Evolutionary conservation across 2,888 invertebrate genomes (phyloP).

Genomic region (Meteorus colon): DNA sequence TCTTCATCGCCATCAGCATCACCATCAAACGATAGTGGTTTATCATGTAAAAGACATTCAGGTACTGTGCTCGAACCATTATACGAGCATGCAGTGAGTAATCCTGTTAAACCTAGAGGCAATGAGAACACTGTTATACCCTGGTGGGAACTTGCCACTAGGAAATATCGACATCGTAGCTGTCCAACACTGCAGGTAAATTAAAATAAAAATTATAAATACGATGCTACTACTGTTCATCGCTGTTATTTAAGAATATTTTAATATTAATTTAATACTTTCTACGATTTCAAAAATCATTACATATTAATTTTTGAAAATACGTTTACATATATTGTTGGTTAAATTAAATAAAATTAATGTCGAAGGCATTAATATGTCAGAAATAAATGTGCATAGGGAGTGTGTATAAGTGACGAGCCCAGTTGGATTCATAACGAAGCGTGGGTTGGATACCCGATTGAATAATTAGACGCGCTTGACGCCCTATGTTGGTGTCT

Average conservation of each 20-base stretch:
- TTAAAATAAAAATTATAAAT: neutral
- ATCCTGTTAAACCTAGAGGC: slow-evolving; percentile 66
- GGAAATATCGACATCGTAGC: slow-evolving; percentile 85
- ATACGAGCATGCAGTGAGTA: slow-evolving; percentile 73
- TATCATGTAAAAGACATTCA: slow-evolving; percentile 60
- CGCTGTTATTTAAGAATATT: neutral
- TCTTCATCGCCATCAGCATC: slow-evolving; percentile 16
- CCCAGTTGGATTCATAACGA: slow-evolving; percentile 53
- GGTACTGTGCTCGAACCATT: slow-evolving; percentile 71
- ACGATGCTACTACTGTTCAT: neutral
- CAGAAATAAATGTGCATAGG: slow-evolving; percentile 39
- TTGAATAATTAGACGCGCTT: slow-evolving; percentile 61
- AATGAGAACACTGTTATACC: slow-evolving; percentile 75
- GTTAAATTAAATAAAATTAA: slow-evolving; percentile 57
- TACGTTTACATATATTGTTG: neutral
- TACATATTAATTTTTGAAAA: neutral
- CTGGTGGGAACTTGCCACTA: slow-evolving; percentile 92
- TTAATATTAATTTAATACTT: slow-evolving; percentile 1
- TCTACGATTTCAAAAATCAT: slow-evolving; percentile 1
- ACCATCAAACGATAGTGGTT: slow-evolving; percentile 49
- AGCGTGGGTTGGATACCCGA: slow-evolving; percentile 61
- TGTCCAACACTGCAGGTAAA: slow-evolving; percentile 85
- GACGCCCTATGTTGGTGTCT: slow-evolving; percentile 30
- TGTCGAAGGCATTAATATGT: slow-evolving; percentile 52
- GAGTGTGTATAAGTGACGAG: slow-evolving; percentile 45